A percentile compares a stretch with the other conserved stretches of the same genome.
phyloP scores from a whole-genome alignment of 1,140 invertebrate genomes.

The Wiebesia pumilae region DNA sequence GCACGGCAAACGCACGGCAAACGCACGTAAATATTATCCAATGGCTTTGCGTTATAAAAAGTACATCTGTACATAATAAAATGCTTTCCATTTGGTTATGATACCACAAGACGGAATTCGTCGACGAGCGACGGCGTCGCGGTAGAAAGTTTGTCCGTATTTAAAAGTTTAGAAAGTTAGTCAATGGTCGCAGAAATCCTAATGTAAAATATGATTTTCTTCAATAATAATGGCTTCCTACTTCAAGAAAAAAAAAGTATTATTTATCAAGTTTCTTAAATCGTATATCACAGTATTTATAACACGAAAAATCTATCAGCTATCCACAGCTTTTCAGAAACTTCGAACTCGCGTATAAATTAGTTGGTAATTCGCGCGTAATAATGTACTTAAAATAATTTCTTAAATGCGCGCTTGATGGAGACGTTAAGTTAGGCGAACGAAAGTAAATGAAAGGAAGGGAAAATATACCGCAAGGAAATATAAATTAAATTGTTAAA shows the following conservation, averaged over 20 bases:
- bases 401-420: neutral
- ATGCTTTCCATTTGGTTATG: neutral
- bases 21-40: neutral
- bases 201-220: neutral
- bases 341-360: too few species aligned
- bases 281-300: too few species aligned
- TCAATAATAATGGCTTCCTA: neutral
- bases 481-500: neutral
- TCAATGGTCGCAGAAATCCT: neutral
- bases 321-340: too few species aligned
- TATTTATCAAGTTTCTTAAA: too few species aligned
- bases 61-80: neutral
- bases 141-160: conserved; percentile 9
- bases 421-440: neutral
- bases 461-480: neutral
- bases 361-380: too few species aligned
- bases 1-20: neutral
- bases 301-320: too few species aligned
- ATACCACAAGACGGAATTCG: neutral
- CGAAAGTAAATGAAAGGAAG: neutral
- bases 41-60: neutral
- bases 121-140: neutral
- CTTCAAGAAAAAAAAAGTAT: neutral
- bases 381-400: conserved; percentile 3
- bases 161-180: conserved; percentile 24